These are phyloP conservation scores for Strix aluco DNA, from an alignment of 2,113 vertebrate species.

Conservation along the genomic window DNA sequence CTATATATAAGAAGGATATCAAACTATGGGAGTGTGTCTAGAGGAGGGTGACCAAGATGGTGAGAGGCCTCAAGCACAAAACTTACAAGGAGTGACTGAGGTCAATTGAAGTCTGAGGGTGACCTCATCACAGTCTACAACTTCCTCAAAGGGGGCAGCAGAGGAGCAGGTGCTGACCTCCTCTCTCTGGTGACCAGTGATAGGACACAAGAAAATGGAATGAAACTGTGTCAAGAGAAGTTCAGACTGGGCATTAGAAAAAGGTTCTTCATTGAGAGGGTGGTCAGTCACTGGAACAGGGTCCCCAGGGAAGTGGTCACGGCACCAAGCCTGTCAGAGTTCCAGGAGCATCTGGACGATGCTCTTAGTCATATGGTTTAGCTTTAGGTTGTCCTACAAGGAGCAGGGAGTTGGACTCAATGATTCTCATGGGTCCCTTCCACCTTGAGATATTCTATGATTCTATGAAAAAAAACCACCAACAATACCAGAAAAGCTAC, in stretches of 20 bases:
- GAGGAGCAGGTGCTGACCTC: not conserved
- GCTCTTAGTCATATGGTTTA: not conserved
- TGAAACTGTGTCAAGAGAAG: not conserved
- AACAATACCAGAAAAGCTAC: not conserved
- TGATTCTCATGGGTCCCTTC: not conserved
- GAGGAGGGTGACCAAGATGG: not conserved
- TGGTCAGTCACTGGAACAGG: not conserved
- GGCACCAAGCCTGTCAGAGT: not conserved
- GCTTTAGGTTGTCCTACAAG: not conserved
- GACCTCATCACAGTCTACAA: no score
- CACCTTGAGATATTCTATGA: no score
- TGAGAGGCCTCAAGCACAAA: accelerated
- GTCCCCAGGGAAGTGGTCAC: not conserved
- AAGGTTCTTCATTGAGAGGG: not conserved
- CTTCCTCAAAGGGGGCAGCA: not conserved
- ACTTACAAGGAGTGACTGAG: accelerated
- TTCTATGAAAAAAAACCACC: not conserved
- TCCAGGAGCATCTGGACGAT: not conserved
- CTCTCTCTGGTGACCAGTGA: not conserved
- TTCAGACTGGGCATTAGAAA: no score
- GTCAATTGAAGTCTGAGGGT: not conserved
- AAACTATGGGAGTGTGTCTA: not conserved
- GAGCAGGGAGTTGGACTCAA: not conserved
- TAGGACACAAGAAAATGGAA: not conserved
- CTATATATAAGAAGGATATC: not conserved